These are phyloP conservation scores for Cebus imitator DNA, from an alignment of 2,113 vertebrate genomes.

Conservation along the genomic window DNA sequence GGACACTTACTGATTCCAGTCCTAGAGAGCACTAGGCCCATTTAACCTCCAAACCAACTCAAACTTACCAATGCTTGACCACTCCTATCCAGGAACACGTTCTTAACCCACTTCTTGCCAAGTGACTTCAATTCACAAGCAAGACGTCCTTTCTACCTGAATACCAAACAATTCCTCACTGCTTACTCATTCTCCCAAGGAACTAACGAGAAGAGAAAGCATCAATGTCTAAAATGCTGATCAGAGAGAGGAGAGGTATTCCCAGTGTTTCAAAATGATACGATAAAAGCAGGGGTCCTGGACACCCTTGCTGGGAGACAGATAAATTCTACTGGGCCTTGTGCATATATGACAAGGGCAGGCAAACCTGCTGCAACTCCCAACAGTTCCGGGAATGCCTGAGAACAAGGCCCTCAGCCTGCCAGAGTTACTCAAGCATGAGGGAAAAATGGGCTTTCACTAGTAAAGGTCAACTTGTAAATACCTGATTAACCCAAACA, in stretches of 20 bases:
- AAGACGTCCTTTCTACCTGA: constrained; percentile 31
- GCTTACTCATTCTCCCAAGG: constrained; percentile 34
- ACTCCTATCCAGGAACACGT: constrained; percentile 42
- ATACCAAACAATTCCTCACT: not conserved
- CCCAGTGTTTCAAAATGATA: not conserved
- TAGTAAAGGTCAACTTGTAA: constrained; percentile 35
- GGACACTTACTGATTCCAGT: not conserved
- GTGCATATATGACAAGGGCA: not conserved
- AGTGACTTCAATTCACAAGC: constrained; percentile 14
- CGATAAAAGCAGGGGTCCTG: not conserved
- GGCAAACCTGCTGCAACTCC: not conserved
- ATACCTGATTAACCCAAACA: constrained; percentile 54
- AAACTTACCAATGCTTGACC: constrained; percentile 38
- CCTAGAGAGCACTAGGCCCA: not conserved
- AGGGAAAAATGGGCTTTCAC: constrained; percentile 49
- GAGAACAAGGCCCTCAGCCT: not conserved
- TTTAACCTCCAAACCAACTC: not conserved
- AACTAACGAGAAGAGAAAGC: constrained; percentile 54
- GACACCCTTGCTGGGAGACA: not conserved
- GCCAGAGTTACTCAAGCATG: constrained; percentile 16
- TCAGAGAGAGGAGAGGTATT: not conserved
- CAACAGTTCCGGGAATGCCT: not conserved
- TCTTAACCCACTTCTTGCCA: constrained; percentile 50
- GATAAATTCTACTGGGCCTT: not conserved
- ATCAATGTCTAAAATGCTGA: constrained; percentile 20